Conservation (phyloP, 2,888 invertebrate species). For the Apoderus coryli region DNA sequence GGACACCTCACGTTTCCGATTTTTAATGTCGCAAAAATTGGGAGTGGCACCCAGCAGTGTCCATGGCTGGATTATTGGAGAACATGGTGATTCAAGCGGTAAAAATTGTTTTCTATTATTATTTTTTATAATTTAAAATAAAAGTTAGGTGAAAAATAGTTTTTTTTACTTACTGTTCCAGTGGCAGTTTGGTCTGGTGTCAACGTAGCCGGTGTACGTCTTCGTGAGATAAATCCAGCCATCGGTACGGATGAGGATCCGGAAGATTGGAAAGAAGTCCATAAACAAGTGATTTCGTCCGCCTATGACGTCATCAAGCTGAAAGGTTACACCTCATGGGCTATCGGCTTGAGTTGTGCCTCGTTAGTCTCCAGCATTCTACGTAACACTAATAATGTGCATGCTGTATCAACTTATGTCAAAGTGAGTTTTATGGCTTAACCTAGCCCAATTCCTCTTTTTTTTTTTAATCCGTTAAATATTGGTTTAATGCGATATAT, state of each 20-base stretch:
- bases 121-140: background rate
- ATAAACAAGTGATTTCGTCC: constrained; percentile 69
- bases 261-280: constrained; percentile 67
- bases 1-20: constrained; percentile 83
- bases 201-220: constrained; percentile 76
- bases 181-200: constrained; percentile 91
- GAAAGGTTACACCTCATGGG: constrained; percentile 88
- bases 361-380: constrained; percentile 56
- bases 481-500: no score
- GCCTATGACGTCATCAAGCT: constrained; percentile 78
- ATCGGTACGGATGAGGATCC: constrained; percentile 58
- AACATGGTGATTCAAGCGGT: constrained; percentile 64
- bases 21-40: constrained; percentile 69
- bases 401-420: constrained; percentile 64
- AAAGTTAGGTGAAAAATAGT: background rate
- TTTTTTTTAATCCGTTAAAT: constrained; percentile 1
- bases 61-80: constrained; percentile 89
- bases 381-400: constrained; percentile 57
- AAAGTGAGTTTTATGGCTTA: constrained; percentile 42
- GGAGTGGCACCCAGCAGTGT: constrained; percentile 70
- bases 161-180: constrained; percentile 28
- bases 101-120: constrained; percentile 12
- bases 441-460: background rate
- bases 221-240: constrained; percentile 61
- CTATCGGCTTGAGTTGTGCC: constrained; percentile 68